Base-by-base conservation (phyloP, 2,113 vertebrate species). In the Chaetura pelagica region DNA sequence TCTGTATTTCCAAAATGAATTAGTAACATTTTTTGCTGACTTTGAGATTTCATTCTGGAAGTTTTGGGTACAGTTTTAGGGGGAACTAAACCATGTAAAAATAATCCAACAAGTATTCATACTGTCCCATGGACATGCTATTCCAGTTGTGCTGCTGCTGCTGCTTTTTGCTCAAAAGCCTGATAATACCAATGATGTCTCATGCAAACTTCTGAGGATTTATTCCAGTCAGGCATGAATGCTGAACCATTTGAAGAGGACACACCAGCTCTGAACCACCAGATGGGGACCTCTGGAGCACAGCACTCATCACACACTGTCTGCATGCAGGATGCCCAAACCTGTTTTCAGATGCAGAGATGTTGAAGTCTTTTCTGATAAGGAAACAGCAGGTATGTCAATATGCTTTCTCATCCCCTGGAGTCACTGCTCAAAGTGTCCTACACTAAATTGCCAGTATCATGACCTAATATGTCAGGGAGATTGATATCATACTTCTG, bases 281-380 rank as follows among this genome's bases (percentile, higher is more conserved):
- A 61, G 19, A 1, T 4, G 46, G 12, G 32, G 34, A 66, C 66
- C 46, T 14, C 62, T 71, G 32, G 12, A 48, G 32, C 12, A 12
- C 29, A 6, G 5, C 4, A 27, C 32, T 61, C 10, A 29, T 59
- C 10, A 2, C 21, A 2, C 21, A 0, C 2, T 15, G 17, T 15
- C 59, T 66, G 38, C 64, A 67, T 10, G 16, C 23, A 38, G 29
- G 10, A 48, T 8, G 61, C n/a, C n/a, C 38, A 66, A 52, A 66
- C 4, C 46, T 48, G 13, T 21, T 66, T 72, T 52, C 46, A 52
- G 32, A n/a, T 54, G 32, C 9, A 42, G 67, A 40, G 68, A 76
- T 40, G 48, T 1, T 21, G 40, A 10, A 59, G 21, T 40, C n/a
- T 55, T 68, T 59, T 54, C 38, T 29, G 8, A 26, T 23, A 40